Conservation (phyloP, 2,113 vertebrate genomes). For the Tragulus kanchil region DNA sequence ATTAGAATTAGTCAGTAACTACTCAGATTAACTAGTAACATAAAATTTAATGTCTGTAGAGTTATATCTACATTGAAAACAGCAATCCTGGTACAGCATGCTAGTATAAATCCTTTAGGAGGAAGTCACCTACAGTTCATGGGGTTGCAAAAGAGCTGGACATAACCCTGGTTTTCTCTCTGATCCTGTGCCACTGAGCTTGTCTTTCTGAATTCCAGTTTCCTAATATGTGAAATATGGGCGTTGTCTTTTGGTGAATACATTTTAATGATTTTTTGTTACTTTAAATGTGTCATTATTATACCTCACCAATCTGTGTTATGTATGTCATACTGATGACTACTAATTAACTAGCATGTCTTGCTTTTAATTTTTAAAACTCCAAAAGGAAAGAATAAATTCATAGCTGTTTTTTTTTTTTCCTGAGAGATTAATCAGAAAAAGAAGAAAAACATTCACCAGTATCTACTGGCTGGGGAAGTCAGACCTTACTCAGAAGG, state of each 20-base stretch:
- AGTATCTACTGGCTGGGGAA: background rate
- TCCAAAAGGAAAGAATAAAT: background rate
- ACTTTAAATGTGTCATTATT: background rate
- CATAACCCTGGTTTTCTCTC: background rate
- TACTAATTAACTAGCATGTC: background rate
- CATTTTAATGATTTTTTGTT: background rate
- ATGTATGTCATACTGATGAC: background rate
- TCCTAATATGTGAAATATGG: background rate
- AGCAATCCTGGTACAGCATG: too few relatives aligned
- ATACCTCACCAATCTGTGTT: background rate
- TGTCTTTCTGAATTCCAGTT: background rate
- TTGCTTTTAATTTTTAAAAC: slow-evolving; percentile 47
- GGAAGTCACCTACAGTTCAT: background rate
- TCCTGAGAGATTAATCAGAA: slow-evolving; percentile 47
- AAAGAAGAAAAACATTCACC: slow-evolving; percentile 58
- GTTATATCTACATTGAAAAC: background rate
- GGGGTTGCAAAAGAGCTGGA: background rate
- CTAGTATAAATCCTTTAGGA: too few relatives aligned
- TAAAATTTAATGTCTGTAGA: background rate
- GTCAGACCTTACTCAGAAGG: background rate
- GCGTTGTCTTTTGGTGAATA: background rate
- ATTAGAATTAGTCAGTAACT: background rate
- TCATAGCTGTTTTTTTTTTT: slow-evolving; percentile 34
- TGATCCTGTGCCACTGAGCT: background rate
- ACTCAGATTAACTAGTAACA: background rate